These are phyloP conservation scores for Zapus hudsonius DNA, from an alignment of 2,113 vertebrate species.

Conservation along the genomic window DNA sequence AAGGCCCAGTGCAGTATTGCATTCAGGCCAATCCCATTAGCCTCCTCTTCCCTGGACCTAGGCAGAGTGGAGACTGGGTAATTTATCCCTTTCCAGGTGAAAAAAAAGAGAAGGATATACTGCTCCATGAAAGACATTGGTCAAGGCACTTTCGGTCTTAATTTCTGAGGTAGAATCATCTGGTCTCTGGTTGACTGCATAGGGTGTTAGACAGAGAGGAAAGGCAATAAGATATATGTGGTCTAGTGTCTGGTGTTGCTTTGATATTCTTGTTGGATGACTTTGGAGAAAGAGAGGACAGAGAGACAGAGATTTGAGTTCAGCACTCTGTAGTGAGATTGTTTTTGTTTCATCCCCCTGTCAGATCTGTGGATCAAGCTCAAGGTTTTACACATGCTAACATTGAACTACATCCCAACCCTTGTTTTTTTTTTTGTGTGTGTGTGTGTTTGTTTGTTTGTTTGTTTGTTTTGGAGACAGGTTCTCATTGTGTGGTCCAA, in stretches of 20 bases:
- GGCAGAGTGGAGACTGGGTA: background rate
- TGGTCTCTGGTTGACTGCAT: background rate
- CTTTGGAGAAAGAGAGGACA: background rate
- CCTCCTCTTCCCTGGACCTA: background rate
- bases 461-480: too few relatives aligned
- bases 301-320: background rate
- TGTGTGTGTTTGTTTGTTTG: too few relatives aligned
- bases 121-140: background rate
- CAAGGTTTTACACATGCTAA: background rate
- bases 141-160: background rate
- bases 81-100: accelerated
- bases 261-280: accelerated
- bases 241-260: accelerated
- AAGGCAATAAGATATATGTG: accelerated
- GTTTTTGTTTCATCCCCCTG: background rate
- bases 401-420: background rate
- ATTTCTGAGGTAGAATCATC: background rate
- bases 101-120: background rate
- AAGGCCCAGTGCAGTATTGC: accelerated
- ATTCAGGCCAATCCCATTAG: too few relatives aligned
- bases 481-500: background rate
- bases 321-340: too few relatives aligned
- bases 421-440: background rate
- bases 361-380: background rate
- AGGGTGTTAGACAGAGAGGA: background rate